Conservation (phyloP, 1,140 invertebrate species). For the Armadillidium nasatum region DNA sequence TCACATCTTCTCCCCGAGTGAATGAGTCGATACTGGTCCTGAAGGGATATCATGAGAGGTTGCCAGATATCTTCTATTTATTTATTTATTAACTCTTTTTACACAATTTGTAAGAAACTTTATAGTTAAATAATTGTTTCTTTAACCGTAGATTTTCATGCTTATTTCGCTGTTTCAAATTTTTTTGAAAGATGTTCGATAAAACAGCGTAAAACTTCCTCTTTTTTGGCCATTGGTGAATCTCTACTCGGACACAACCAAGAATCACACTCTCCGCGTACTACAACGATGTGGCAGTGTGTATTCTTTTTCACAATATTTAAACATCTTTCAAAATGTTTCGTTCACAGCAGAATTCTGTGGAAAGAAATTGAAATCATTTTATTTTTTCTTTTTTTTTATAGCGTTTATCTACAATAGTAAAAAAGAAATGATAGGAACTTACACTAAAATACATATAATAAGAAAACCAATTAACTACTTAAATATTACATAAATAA, state of each 20-base stretch:
- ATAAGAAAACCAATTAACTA: too few species aligned
- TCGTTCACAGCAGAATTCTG: background rate
- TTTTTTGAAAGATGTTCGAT: background rate
- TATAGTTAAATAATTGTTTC: background rate
- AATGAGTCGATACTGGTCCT: constrained; percentile 1
- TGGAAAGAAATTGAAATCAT: too few species aligned
- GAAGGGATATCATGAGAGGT: background rate
- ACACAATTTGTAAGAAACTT: background rate
- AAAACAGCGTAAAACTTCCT: background rate
- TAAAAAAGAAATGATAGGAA: too few species aligned
- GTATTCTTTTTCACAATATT: background rate
- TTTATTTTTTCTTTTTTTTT: too few species aligned
- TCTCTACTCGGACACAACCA: background rate
- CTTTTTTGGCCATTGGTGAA: background rate
- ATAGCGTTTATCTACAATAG: too few species aligned
- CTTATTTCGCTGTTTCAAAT: background rate
- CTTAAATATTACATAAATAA: too few species aligned
- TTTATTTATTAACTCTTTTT: too few species aligned
- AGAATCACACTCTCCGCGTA: constrained; percentile 11
- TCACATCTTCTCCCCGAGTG: constrained; percentile 2
- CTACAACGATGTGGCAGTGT: background rate
- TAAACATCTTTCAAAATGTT: background rate
- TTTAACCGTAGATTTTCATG: background rate
- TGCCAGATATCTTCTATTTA: background rate
- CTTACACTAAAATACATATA: too few species aligned